Conservation (phyloP, 64 coral and sea anemone species). For the Pocillopora damicornis region DNA sequence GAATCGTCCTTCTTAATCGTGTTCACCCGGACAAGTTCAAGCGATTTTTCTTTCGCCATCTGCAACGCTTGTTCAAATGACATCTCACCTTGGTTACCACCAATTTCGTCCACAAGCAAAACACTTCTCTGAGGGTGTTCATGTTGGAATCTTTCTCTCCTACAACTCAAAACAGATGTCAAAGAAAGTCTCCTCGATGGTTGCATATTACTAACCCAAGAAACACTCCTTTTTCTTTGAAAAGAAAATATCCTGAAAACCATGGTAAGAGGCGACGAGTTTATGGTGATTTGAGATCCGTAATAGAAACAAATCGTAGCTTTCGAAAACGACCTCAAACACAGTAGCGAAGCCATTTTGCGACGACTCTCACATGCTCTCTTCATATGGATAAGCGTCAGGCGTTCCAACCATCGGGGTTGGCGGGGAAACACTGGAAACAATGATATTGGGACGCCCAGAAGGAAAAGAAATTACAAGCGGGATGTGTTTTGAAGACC, state of each 20-base stretch:
- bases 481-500: too few relatives aligned
- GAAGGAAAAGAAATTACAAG: too few relatives aligned
- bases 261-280: not conserved
- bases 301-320: not conserved
- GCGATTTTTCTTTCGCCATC: not conserved
- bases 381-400: too few relatives aligned
- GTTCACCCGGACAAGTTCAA: conserved; percentile 19
- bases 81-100: conserved; percentile 4
- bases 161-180: not conserved
- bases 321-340: not conserved
- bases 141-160: not conserved
- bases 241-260: not conserved
- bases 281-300: not conserved
- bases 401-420: too few relatives aligned
- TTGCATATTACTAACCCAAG: not conserved
- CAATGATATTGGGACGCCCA: too few relatives aligned
- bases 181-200: conserved; percentile 1
- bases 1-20: not conserved
- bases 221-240: not conserved
- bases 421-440: too few relatives aligned
- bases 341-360: not conserved
- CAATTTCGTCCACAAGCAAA: conserved; percentile 13
- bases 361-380: too few relatives aligned
- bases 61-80: not conserved
- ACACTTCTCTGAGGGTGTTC: not conserved